Evolutionary conservation across 2,797 vertebrate species (phyloP).

Genomic region (Phoeniculus purpureus): DNA sequence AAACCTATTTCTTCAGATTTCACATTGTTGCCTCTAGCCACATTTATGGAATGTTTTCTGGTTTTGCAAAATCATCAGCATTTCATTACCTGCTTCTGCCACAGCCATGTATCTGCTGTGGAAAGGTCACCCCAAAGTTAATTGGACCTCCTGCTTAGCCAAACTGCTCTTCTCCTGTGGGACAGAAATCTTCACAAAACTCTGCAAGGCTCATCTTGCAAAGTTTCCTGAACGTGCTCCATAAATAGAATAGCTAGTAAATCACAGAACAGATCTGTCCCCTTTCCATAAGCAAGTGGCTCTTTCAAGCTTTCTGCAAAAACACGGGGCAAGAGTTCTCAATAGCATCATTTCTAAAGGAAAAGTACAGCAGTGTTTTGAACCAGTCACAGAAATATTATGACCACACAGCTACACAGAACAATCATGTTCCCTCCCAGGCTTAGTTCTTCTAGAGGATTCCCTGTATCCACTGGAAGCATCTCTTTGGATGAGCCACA

Average conservation of each 20-base stretch:
- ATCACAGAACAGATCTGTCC: neutral
- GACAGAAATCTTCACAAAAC: conserved; percentile 46
- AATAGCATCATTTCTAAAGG: neutral
- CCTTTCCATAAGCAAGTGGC: neutral
- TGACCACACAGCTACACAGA: neutral
- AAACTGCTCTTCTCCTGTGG: conserved; percentile 41
- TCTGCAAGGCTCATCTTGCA: conserved; percentile 42
- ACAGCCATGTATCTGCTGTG: conserved; percentile 38
- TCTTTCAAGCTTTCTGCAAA: neutral
- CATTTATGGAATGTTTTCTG: conserved; percentile 46
- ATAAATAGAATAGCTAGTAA: conserved; percentile 1
- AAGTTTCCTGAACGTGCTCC: conserved; percentile 23
- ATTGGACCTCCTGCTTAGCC: conserved; percentile 56
- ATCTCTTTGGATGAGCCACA: neutral
- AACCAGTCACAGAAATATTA: neutral
- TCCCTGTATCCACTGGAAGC: neutral
- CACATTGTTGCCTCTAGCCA: conserved; percentile 28
- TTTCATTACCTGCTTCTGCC: conserved; percentile 60
- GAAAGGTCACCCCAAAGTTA: conserved; percentile 67
- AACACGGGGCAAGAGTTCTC: neutral
- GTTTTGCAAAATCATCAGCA: conserved; percentile 46
- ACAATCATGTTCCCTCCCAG: neutral
- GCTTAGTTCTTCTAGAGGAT: neutral
- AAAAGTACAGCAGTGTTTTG: neutral
- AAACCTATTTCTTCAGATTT: conserved; percentile 38